Evolutionary conservation across 2,113 vertebrate species (phyloP).

Genomic region (Calidris pygmaea): DNA sequence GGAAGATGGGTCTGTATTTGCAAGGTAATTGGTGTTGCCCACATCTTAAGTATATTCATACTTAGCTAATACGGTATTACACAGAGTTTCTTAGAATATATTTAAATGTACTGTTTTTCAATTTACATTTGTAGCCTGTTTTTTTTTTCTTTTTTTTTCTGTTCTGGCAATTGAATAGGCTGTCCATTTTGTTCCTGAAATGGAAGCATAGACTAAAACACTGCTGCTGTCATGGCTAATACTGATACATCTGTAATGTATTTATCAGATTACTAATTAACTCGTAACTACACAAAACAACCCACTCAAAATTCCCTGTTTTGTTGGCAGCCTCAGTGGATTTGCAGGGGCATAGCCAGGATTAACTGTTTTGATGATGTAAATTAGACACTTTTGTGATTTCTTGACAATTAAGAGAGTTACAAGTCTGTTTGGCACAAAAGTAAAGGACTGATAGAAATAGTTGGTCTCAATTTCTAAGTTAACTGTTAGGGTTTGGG

Average conservation of each 20-base stretch:
- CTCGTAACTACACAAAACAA: neutral
- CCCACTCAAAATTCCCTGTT: neutral
- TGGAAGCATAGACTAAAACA: neutral
- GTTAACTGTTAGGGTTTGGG: too few species aligned
- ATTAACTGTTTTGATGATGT: neutral
- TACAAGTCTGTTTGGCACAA: neutral
- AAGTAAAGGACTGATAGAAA: neutral
- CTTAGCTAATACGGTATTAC: neutral
- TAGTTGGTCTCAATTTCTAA: neutral
- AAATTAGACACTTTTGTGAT: neutral
- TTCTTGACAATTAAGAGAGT: neutral
- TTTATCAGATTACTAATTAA: slow-evolving; percentile 9
- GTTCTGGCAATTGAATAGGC: neutral
- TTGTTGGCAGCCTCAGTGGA: neutral
- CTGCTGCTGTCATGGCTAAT: neutral
- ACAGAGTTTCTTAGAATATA: neutral
- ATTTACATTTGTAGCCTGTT: neutral
- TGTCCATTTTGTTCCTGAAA: neutral
- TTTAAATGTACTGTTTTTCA: neutral
- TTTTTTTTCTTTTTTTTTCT: neutral
- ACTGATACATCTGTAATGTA: neutral
- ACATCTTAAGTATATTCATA: neutral
- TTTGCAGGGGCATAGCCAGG: neutral
- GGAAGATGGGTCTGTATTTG: neutral
- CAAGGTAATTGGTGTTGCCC: neutral